A percentile compares a stretch with the other conserved stretches of the same genome.
Evolutionary conservation across 2,797 vertebrate genomes (phyloP).

Genomic region (Varecia variegata): DNA sequence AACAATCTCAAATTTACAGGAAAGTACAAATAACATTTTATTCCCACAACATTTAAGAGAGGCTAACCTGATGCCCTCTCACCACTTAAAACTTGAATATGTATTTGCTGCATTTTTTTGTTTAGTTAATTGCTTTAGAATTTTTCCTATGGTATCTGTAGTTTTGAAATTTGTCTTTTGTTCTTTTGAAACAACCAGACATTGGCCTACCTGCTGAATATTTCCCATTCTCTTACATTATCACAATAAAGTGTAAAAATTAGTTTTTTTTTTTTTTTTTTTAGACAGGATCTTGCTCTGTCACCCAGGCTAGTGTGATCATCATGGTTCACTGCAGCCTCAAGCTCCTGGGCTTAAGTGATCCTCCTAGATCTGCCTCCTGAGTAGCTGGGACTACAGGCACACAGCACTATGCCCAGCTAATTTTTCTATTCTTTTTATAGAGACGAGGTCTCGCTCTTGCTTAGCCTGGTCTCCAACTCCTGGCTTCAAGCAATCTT

Average conservation of each 20-base stretch:
- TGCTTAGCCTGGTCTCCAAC: background rate
- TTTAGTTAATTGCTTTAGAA: background rate
- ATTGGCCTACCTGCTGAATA: background rate
- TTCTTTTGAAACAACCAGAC: background rate
- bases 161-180: conserved; percentile 13
- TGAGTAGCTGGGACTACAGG: too few species aligned
- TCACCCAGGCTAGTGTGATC: background rate
- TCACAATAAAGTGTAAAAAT: background rate
- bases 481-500: background rate
- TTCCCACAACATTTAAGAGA: background rate
- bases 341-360: background rate
- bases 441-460: background rate
- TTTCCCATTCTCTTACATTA: background rate
- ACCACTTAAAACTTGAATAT: background rate
- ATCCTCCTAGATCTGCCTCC: too few species aligned
- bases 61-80: background rate
- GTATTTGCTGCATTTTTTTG: background rate
- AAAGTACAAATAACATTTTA: background rate
- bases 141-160: background rate
- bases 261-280: background rate
- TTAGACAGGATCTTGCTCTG: background rate
- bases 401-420: too few species aligned
- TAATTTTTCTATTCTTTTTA: background rate
- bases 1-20: background rate
- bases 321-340: background rate